Base-by-base conservation (phyloP, 2,888 invertebrate species). In the Nomada lathburiana region DNA sequence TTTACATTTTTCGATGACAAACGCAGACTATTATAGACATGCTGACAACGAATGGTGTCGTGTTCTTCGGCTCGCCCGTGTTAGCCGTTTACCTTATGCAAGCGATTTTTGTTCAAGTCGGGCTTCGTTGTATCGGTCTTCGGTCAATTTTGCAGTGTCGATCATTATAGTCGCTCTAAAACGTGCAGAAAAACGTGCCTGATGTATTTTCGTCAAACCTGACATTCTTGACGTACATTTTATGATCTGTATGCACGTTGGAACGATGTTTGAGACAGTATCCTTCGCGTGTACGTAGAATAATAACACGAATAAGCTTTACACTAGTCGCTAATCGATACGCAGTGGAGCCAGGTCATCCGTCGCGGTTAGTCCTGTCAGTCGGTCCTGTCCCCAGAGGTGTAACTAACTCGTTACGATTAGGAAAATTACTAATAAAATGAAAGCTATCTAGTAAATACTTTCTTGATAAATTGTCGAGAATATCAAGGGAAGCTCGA, bases 41-140 rank as follows among this genome's bases (percentile, higher is more conserved):
- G 83, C 83, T 84, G 83, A 84, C 83, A 68, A 76, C 63, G 75
- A 63, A 70, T 70, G 75, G 83, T 84, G 72, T 84, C 79, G 69
- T 47, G 75, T 83, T 83, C 67, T 42, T 64, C 67, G 67, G 20
- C 44, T 63, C 18, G 69, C 23, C 50, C 53, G 63, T 50, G 65
- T 60, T 47, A 44, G 50, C n/a, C 42, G 67, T 59, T 57, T 36
- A 50, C 53, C 76, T 82, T 76, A 72, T 69, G 55, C 72, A 68
- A 74, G 63, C 76, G 57, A 83, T 75, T 83, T 79, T 75, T 53
- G 57, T 20, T 29, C 29, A 26, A 52, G 65, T 67, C 55, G 60
- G 62, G 55, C 42, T 62, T 72, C 65, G 0, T 71, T 50, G 47
- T 16, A 71, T 53, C 26, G 65, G 20, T 55, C 42, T 60, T 57